A percentile compares a stretch with the other conserved stretches of the same genome.
Evolutionary conservation across 2,113 vertebrate species (phyloP).

Genomic region (Parotia lawesii): DNA sequence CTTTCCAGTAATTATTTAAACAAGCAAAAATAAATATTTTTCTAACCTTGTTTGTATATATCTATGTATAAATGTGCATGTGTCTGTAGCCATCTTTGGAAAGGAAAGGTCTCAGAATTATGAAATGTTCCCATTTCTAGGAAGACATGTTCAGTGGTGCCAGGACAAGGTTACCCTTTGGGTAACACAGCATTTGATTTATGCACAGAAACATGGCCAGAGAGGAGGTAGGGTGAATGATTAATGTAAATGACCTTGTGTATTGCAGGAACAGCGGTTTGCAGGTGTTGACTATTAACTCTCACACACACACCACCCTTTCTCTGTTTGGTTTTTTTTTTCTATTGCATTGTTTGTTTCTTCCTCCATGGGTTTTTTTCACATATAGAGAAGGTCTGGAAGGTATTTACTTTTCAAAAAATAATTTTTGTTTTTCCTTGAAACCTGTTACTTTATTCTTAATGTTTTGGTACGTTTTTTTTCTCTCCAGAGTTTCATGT

Average conservation of each 20-base stretch:
- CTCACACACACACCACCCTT: background rate
- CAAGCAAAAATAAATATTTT: conserved; percentile 79
- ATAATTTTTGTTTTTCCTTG: background rate
- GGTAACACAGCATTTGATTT: background rate
- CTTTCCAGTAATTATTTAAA: conserved; percentile 78
- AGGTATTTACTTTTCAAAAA: background rate
- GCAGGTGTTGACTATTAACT: conserved; percentile 17
- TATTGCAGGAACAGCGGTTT: background rate
- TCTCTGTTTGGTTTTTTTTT: background rate
- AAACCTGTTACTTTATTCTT: background rate
- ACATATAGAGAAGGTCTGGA: background rate
- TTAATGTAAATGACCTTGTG: conserved; percentile 18
- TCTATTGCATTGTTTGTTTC: background rate
- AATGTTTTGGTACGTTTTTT: background rate
- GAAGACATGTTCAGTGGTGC: background rate
- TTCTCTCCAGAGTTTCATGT: background rate
- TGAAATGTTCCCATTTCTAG: background rate
- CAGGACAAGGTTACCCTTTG: background rate
- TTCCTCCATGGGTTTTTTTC: background rate
- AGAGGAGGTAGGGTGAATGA: conserved; percentile 28
- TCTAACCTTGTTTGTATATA: conserved; percentile 76
- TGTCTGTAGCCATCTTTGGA: conserved; percentile 35
- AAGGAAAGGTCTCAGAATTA: background rate
- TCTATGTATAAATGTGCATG: conserved; percentile 48
- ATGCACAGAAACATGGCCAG: conserved; percentile 1